Base-by-base conservation (phyloP, 2,113 vertebrate genomes). In the Psophia crepitans region DNA sequence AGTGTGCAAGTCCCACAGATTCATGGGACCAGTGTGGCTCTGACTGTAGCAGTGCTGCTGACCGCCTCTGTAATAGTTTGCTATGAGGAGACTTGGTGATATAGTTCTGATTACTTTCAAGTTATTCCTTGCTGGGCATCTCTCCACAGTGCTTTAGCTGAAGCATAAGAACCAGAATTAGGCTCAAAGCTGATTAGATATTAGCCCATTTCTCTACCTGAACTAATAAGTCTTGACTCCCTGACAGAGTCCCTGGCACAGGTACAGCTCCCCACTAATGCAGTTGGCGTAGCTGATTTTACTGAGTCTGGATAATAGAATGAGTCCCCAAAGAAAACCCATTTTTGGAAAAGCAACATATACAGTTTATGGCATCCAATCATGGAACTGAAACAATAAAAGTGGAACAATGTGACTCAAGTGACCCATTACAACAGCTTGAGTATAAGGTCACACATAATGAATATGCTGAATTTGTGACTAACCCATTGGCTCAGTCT, bases 361-460 rank as follows among this genome's bases (percentile, higher is more conserved):
- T 12, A 87, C 27, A 32, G 48, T 64, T 94, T 96, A 85, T 49
- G 41, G 49, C 53, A 89, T 91, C 44, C 78, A 83, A 57, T 93
- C 91, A 87, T 11, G 28, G 41, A 91, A 65, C 61, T 57, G 83
- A 77, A 92, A 83, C 54, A 41, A 57, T 77, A 61, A 69, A 87
- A 88, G 53, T 43, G 57, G 61, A 82, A 87, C 76, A 87, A 51
- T 93, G 78, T 90, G 87, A 49, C 95, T 90, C 94, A 41, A 78
- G 89, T 95, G 91, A 96, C 88, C 71, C 75, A 90, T 88, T 95
- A 90, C 63, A 95, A 49, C 65, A 85, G 78, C 78, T 76, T 64
- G 81, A 87, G 37, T 35, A 27, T 56, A 63, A 89, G 76, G 80
- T 53, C 83, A 71, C 65, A 71, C 33, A 33, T 65, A 89, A 27